Conservation (phyloP, 30 jellyfish, hydroid and myxozoan genomes). For the Sanderia malayensis region DNA sequence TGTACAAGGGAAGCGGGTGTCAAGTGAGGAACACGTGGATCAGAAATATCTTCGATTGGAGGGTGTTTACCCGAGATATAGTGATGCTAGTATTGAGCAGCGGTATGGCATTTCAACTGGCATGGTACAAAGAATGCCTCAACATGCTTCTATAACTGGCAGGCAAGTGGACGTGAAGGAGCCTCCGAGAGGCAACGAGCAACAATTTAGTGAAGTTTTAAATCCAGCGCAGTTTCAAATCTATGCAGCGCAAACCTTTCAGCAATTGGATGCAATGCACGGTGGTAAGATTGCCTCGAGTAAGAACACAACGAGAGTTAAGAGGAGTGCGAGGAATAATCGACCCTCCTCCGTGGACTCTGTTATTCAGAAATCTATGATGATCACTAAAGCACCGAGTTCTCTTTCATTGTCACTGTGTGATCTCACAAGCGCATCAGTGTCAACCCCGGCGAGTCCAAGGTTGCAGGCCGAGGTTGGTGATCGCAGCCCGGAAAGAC, state of each 20-base stretch:
- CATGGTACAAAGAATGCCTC: slow-evolving; percentile 41
- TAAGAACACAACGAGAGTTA: slow-evolving; percentile 19
- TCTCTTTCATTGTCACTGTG: slow-evolving; percentile 45
- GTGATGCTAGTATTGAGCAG: not conserved
- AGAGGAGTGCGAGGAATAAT: slow-evolving; percentile 23
- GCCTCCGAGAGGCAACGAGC: not conserved
- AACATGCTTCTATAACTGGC: slow-evolving; percentile 60
- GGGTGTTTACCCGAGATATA: not conserved
- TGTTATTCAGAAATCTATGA: slow-evolving; percentile 40
- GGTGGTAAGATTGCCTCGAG: slow-evolving; percentile 8
- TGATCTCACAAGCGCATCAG: slow-evolving; percentile 16
- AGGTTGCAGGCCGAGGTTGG: not conserved
- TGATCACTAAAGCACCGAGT: slow-evolving; percentile 14
- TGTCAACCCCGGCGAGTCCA: not conserved
- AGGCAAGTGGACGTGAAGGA: not conserved
- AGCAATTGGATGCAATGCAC: not conserved
- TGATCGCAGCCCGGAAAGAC: not conserved
- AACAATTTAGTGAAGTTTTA: no score
- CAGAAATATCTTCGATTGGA: no score
- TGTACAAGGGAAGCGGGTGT: no score
- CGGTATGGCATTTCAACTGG: slow-evolving; percentile 70
- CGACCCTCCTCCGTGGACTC: slow-evolving; percentile 67
- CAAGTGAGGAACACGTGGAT: no score
- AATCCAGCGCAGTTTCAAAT: not conserved
- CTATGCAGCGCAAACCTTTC: not conserved